phyloP scores from a whole-genome alignment of 2,797 vertebrate genomes.

The Gymnoscopelus microlampas region DNA sequence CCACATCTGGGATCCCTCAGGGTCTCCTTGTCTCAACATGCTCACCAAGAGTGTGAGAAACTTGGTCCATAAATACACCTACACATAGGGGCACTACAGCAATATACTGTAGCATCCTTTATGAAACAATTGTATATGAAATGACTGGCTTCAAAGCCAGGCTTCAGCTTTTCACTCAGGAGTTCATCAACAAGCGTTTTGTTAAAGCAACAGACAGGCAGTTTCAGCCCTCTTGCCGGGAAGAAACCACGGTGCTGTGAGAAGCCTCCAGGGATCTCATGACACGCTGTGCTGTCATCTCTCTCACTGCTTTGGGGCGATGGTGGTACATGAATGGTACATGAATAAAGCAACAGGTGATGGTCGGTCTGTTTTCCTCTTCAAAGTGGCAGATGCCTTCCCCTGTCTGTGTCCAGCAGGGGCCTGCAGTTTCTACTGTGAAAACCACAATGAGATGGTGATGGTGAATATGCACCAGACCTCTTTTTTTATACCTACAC shows the following conservation, averaged over 20 bases:
- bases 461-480: no score
- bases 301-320: conserved; percentile 23
- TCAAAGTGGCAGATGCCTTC: conserved; percentile 48
- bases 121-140: conserved; percentile 35
- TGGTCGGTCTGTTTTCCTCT: conserved; percentile 39
- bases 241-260: conserved; percentile 40
- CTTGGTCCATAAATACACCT: conserved; percentile 64
- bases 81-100: conserved; percentile 42
- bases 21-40: conserved; percentile 76
- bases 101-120: conserved; percentile 28
- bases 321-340: conserved; percentile 17
- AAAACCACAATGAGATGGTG: conserved; percentile 26
- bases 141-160: conserved; percentile 32
- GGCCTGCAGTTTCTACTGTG: conserved; percentile 35
- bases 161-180: conserved; percentile 19
- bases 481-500: no score
- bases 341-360: conserved; percentile 52
- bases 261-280: conserved; percentile 53
- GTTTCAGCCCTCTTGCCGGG: conserved; percentile 3
- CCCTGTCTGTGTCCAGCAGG: conserved; percentile 47
- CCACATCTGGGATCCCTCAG: conserved; percentile 80
- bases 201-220: background rate
- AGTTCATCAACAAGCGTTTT: conserved; percentile 21
- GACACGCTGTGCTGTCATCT: conserved; percentile 23
- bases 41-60: conserved; percentile 81